These are phyloP conservation scores for Apamea monoglypha DNA, from an alignment of 2,888 invertebrate genomes.

Conservation along the genomic window DNA sequence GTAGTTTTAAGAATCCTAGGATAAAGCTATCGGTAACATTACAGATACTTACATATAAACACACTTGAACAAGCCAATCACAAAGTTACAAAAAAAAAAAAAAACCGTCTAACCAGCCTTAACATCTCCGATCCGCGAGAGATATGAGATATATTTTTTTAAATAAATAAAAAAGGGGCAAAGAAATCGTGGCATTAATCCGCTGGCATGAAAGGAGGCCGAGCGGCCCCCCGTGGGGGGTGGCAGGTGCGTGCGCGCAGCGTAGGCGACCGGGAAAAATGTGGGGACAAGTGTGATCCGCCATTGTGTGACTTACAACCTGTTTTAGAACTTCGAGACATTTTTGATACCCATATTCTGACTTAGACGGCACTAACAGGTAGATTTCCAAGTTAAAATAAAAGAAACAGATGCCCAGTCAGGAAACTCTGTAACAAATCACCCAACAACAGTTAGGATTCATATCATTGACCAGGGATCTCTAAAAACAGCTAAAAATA, in stretches of 20 bases:
- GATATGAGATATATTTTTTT: conserved; percentile 64
- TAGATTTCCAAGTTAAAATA: neutral
- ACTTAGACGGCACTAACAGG: rapidly evolving
- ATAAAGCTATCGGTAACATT: neutral
- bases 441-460: neutral
- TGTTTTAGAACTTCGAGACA: conserved; percentile 29
- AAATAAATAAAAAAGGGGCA: conserved; percentile 71
- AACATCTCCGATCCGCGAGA: conserved; percentile 57
- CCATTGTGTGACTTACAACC: conserved; percentile 33
- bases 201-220: conserved; percentile 79
- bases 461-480: conserved; percentile 55
- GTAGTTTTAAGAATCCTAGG: neutral
- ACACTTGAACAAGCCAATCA: neutral
- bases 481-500: conserved; percentile 62
- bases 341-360: conserved; percentile 1
- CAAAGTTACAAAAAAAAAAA: conserved; percentile 4
- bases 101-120: conserved; percentile 38
- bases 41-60: neutral
- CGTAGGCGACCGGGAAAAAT: conserved; percentile 65
- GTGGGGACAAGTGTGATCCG: conserved; percentile 66
- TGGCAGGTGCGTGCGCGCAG: conserved; percentile 84
- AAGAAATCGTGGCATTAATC: conserved; percentile 82
- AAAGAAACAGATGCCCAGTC: neutral
- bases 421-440: neutral
- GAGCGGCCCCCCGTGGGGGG: conserved; percentile 80